Evolutionary conservation across 2,888 invertebrate species (phyloP).

Genomic region (Monopis laevigella): DNA sequence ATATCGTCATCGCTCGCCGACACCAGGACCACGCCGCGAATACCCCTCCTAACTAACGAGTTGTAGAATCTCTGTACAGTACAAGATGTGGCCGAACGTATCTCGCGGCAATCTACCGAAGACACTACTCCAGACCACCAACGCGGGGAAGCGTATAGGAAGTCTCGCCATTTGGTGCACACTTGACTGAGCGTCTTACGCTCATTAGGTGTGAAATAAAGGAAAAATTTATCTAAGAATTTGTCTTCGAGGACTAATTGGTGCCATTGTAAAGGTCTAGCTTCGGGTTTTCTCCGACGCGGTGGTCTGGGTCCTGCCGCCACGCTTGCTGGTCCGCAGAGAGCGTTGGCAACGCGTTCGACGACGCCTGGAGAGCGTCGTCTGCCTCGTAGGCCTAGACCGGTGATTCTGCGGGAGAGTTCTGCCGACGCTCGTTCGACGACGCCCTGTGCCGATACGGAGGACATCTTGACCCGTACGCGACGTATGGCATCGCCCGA

Average conservation of each 20-base stretch:
- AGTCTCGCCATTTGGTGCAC: constrained; percentile 88
- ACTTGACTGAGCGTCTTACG: constrained; percentile 83
- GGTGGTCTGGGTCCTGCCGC: constrained; percentile 37
- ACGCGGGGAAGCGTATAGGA: constrained; percentile 85
- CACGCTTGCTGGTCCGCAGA: constrained; percentile 75
- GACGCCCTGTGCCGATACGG: constrained; percentile 88
- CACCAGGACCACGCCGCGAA: constrained; percentile 83
- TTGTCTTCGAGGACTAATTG: constrained; percentile 85
- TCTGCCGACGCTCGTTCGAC: constrained; percentile 93
- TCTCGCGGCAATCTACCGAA: constrained; percentile 85
- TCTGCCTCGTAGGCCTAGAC: constrained; percentile 75
- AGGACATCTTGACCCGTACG: constrained; percentile 74
- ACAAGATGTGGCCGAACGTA: constrained; percentile 68
- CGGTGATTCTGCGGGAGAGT: constrained; percentile 88
- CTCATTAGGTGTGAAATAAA: constrained; percentile 82
- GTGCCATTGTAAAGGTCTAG: constrained; percentile 72
- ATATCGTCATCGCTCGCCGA: constrained; percentile 92
- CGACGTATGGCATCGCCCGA: constrained; percentile 54
- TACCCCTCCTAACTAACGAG: constrained; percentile 84
- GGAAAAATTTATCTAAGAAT: constrained; percentile 86
- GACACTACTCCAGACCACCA: constrained; percentile 90
- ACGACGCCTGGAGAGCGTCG: constrained; percentile 75
- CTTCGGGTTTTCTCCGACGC: constrained; percentile 56
- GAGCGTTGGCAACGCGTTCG: constrained; percentile 87
- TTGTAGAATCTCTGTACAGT: constrained; percentile 75